Evolutionary conservation across 2,888 invertebrate species (phyloP).

Genomic region (Athalia cordata): DNA sequence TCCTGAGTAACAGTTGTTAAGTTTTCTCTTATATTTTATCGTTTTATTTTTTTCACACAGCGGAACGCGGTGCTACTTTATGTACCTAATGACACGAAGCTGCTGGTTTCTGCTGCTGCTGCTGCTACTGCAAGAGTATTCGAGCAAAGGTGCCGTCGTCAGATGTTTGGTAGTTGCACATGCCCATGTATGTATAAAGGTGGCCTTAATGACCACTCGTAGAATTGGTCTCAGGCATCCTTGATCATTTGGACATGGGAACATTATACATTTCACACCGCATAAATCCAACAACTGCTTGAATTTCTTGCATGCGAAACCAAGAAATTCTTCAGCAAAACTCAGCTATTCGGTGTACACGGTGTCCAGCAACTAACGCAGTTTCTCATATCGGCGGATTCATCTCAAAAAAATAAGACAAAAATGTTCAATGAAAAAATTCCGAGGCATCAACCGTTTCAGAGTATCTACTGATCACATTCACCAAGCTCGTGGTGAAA

Average conservation of each 20-base stretch:
- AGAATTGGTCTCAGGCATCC: constrained; percentile 57
- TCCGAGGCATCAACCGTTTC: no score
- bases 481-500: no score
- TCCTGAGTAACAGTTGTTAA: constrained; percentile 32
- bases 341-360: no score
- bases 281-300: constrained; percentile 67
- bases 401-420: no score
- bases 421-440: no score
- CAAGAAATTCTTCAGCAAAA: not conserved
- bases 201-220: constrained; percentile 49
- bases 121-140: not conserved
- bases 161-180: constrained; percentile 40
- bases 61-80: constrained; percentile 27
- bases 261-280: constrained; percentile 70
- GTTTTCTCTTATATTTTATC: not conserved
- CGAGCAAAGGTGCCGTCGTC: constrained; percentile 34
- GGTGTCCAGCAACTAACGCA: no score
- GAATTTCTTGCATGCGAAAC: constrained; percentile 51
- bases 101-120: not conserved
- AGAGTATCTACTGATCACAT: no score
- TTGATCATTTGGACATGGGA: constrained; percentile 54
- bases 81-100: constrained; percentile 33
- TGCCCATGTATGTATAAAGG: constrained; percentile 1
- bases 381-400: no score
- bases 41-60: constrained; percentile 21